Evolutionary conservation across 2,113 vertebrate genomes (phyloP), one percentile per base, ranked within the genome.

Genomic region (Sinocyclocheilus anophthalmus): DNA sequence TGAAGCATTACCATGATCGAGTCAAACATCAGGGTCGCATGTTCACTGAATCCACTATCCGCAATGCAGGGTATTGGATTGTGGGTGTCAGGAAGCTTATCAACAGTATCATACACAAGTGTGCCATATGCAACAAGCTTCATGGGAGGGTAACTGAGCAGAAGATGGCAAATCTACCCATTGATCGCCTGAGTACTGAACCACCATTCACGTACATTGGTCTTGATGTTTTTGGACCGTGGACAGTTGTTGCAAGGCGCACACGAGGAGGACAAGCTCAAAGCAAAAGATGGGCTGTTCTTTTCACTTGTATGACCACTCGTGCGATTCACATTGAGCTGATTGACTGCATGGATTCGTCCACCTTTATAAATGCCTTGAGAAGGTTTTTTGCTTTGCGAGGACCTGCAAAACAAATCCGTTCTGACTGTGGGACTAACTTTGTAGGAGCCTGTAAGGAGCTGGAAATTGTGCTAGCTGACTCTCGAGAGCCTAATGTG

Each of bases 321-420:
- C 2, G 76, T 12, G 76, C 12, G 5, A 55, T 55, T 7, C 48
- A 53, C 45, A 77, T 77, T 0, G 48, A 77, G 42, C 0, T 77
- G 12, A 77, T 30, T 53, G 76, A 77, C 22, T 14, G 10, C 12
- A 26, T 55, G 7, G 39, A 53, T 53, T n/a, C 75, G 24, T 48
- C 48, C 5, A 77, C 37, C 13, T 90, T 89, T 6, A 92, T n/a
- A 16, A 89, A 90, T 22, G 84, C 85, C 4, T 39, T 90, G 1
- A 30, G 75, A 30, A 50, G 48, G 22, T 77, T 77, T 48, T 77
- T 77, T 18, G 75, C 75, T 26, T 4, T 77, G 3, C 10, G 24
- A 53, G 76, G 48, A 37, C 76, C 76, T 55, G 76, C 48, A 1
- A 78, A 57, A 22, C 76, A 78, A 57, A 11, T 79, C 0, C 5